These are phyloP conservation scores for Gavialis gangeticus DNA, from an alignment of 2,113 vertebrate genomes.

Conservation along the genomic window DNA sequence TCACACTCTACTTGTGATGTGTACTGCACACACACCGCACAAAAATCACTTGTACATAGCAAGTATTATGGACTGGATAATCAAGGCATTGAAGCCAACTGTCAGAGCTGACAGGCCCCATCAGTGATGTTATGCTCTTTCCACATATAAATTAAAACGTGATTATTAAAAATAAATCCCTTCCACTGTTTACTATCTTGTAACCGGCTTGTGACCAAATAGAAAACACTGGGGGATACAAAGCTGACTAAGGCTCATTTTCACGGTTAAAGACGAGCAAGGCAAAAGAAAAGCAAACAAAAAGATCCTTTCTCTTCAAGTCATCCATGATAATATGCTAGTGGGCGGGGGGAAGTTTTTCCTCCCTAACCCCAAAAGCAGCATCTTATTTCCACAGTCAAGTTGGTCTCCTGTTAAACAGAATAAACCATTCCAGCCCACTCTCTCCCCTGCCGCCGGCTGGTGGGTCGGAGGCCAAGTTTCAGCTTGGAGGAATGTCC, in stretches of 20 bases:
- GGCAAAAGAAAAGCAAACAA: neutral
- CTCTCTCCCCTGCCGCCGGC: neutral
- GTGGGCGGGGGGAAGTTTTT: neutral
- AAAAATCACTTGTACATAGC: neutral
- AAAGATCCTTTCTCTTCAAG: neutral
- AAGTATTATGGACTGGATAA: neutral
- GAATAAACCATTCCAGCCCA: neutral
- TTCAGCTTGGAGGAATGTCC: conserved; percentile 10
- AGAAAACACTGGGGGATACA: neutral
- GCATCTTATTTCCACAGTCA: neutral
- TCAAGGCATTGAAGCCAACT: neutral
- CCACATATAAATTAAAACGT: neutral
- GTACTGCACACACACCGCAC: neutral
- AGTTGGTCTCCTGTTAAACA: neutral
- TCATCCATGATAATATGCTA: neutral
- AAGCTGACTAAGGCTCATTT: neutral
- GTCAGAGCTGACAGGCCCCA: neutral
- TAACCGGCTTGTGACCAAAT: neutral
- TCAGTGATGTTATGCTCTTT: neutral
- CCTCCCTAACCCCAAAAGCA: neutral
- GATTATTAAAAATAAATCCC: neutral
- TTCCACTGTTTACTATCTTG: neutral
- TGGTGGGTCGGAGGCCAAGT: neutral
- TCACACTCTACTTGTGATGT: neutral
- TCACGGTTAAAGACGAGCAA: neutral